These are phyloP conservation scores for Thecocarcelia acutangulata DNA, from an alignment of 2,888 invertebrate genomes.

Conservation along the genomic window DNA sequence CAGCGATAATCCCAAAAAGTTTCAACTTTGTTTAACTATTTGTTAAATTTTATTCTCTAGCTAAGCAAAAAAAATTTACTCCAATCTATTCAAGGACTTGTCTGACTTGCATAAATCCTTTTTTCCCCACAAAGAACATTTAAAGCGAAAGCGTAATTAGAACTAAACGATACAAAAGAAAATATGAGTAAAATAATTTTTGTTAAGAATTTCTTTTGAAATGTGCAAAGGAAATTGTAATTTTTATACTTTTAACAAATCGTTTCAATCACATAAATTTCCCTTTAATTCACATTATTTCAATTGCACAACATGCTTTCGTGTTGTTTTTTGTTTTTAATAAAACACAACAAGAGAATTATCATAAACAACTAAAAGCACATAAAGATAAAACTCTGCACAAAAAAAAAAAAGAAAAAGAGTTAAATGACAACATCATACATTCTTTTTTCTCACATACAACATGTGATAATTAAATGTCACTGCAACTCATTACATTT, in stretches of 20 bases:
- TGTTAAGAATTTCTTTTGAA: not conserved
- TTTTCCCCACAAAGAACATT: too few species aligned
- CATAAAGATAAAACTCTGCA: slow-evolving; percentile 47
- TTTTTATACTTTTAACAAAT: not conserved
- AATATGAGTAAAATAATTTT: too few species aligned
- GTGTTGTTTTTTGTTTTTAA: slow-evolving; percentile 5
- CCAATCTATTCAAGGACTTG: too few species aligned
- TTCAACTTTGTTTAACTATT: not conserved
- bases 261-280: slow-evolving; percentile 33
- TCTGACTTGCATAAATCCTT: too few species aligned
- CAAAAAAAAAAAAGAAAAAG: slow-evolving; percentile 1
- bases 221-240: not conserved
- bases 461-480: slow-evolving; percentile 68
- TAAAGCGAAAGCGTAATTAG: too few species aligned
- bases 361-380: slow-evolving; percentile 53
- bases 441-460: slow-evolving; percentile 17
- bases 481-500: slow-evolving; percentile 64
- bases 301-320: slow-evolving; percentile 44
- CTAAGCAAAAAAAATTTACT: too few species aligned
- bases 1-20: too few species aligned
- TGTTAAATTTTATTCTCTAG: not conserved
- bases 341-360: slow-evolving; percentile 47
- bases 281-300: slow-evolving; percentile 47
- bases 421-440: slow-evolving; percentile 42
- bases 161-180: too few species aligned